Conservation (phyloP, 2,888 invertebrate species). For the Ernsta delagoae region DNA sequence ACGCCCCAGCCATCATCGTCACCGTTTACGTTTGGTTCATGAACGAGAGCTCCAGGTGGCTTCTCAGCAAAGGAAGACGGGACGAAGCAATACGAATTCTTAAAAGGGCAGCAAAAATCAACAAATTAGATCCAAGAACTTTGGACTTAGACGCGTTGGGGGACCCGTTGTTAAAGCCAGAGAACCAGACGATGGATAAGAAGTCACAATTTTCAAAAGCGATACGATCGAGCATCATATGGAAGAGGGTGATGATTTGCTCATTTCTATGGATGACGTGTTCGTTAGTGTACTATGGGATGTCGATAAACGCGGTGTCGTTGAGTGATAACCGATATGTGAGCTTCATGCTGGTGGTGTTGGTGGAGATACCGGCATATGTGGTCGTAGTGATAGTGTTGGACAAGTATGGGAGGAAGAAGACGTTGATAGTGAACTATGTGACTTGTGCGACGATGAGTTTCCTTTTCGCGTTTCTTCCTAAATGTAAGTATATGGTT, state of each 20-base stretch:
- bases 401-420: slow-evolving; percentile 87
- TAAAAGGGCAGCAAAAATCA: slow-evolving; percentile 87
- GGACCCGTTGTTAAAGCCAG: slow-evolving; percentile 66
- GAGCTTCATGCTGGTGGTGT: slow-evolving; percentile 88
- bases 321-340: slow-evolving; percentile 90
- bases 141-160: slow-evolving; percentile 75
- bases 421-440: slow-evolving; percentile 86
- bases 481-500: slow-evolving; percentile 77
- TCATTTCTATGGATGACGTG: slow-evolving; percentile 92
- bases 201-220: slow-evolving; percentile 78
- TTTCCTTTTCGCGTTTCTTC: slow-evolving; percentile 86
- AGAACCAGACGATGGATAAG: slow-evolving; percentile 64
- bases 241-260: slow-evolving; percentile 86
- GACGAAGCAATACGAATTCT: slow-evolving; percentile 87
- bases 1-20: slow-evolving; percentile 88
- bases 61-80: slow-evolving; percentile 88
- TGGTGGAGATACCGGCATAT: slow-evolving; percentile 90
- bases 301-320: slow-evolving; percentile 91
- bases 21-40: slow-evolving; percentile 89
- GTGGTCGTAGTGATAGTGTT: slow-evolving; percentile 87
- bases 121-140: slow-evolving; percentile 80
- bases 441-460: slow-evolving; percentile 86
- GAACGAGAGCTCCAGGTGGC: slow-evolving; percentile 92
- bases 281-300: slow-evolving; percentile 91
- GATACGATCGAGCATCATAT: slow-evolving; percentile 82